Evolutionary conservation across 2,888 invertebrate genomes (phyloP).

Genomic region (Eustalomyia histrio): DNA sequence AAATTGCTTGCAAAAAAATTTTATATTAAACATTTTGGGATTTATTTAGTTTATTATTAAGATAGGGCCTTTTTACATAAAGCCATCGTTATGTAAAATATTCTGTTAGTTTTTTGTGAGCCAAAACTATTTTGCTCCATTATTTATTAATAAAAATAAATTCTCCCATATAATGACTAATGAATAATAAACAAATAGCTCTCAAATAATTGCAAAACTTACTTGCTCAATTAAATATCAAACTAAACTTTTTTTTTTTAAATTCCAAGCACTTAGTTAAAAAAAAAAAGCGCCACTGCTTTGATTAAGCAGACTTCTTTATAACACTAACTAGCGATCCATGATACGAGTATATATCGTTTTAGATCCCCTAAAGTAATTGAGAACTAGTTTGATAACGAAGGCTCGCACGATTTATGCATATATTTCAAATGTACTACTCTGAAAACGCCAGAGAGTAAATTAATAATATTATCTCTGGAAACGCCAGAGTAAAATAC

Average conservation of each 20-base stretch:
- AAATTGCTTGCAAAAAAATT: no score
- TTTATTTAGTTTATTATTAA: no score
- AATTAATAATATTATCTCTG: no score
- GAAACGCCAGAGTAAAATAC: slow-evolving; percentile 15
- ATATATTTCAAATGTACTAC: slow-evolving; percentile 17
- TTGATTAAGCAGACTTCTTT: slow-evolving; percentile 30
- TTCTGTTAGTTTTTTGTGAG: no score
- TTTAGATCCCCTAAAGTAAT: background rate
- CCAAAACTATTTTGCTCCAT: no score
- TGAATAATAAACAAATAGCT: no score
- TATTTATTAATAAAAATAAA: no score
- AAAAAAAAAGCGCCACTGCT: slow-evolving; percentile 16
- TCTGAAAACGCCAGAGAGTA: slow-evolving; percentile 38
- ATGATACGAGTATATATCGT: slow-evolving; percentile 1
- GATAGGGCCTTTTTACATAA: no score
- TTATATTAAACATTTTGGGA: no score
- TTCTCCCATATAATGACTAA: no score
- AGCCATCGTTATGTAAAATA: no score
- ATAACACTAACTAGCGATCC: slow-evolving; percentile 36
- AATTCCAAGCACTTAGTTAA: slow-evolving; percentile 28
- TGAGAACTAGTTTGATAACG: slow-evolving; percentile 22
- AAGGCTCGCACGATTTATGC: background rate
- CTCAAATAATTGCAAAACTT: background rate
- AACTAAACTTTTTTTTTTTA: slow-evolving; percentile 3
- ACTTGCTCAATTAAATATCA: slow-evolving; percentile 8